These are phyloP conservation scores for Herpetotheres cachinnans DNA, from an alignment of 2,113 vertebrate genomes.

Conservation along the genomic window DNA sequence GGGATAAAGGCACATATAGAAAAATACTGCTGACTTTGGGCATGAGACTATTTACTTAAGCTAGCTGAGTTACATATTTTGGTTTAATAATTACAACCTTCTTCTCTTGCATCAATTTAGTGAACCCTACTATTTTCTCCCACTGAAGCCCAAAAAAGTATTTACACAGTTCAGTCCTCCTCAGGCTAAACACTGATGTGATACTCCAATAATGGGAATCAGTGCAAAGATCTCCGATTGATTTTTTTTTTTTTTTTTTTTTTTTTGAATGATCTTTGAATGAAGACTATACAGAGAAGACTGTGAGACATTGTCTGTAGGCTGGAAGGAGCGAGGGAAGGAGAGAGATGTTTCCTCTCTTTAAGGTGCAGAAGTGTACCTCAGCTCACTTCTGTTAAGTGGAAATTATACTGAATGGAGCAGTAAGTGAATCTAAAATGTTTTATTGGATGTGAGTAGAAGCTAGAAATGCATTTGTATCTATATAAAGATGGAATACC, in stretches of 20 bases:
- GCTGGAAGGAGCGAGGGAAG: background rate
- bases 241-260: background rate
- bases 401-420: background rate
- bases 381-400: background rate
- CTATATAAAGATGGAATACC: background rate
- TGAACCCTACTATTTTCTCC: conserved; percentile 33
- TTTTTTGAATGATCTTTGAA: background rate
- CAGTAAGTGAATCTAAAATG: background rate
- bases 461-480: background rate
- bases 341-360: background rate
- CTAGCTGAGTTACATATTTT: conserved; percentile 41
- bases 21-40: background rate
- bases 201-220: background rate
- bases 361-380: background rate
- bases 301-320: background rate
- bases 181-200: background rate
- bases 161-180: conserved; percentile 30
- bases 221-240: background rate
- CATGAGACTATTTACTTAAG: conserved; percentile 3
- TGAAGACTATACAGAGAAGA: background rate
- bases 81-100: conserved; percentile 45
- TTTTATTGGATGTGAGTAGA: background rate
- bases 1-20: background rate
- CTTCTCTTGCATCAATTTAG: background rate
- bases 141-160: conserved; percentile 9